phyloP scores from a whole-genome alignment of 1,140 invertebrate genomes.

The Tetranychus cinnabarinus region DNA sequence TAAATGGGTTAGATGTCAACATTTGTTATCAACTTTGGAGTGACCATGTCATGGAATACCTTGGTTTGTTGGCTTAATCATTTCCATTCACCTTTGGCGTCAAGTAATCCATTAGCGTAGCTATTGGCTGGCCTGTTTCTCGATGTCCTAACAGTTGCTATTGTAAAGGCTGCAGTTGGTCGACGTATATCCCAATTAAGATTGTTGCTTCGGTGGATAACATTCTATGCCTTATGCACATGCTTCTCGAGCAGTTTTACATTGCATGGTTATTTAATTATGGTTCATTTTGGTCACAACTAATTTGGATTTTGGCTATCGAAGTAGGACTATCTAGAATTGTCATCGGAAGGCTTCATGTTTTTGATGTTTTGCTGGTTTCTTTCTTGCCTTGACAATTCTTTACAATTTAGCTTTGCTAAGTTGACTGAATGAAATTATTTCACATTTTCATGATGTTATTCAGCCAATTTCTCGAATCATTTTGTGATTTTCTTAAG shows the following conservation, averaged over 20 bases:
- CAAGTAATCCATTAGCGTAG: conserved; percentile 58
- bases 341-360: conserved; percentile 53
- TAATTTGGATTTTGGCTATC: conserved; percentile 44
- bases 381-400: neutral
- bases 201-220: conserved; percentile 34
- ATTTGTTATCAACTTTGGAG: conserved; percentile 24
- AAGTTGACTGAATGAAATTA: neutral
- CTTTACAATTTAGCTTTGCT: neutral
- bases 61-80: conserved; percentile 47
- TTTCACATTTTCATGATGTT: too few relatives aligned
- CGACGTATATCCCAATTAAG: conserved; percentile 34
- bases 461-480: too few relatives aligned
- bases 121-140: conserved; percentile 54
- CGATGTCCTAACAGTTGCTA: conserved; percentile 53
- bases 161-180: conserved; percentile 51
- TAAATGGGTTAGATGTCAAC: neutral
- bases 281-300: conserved; percentile 23
- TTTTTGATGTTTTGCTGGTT: conserved; percentile 60
- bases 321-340: conserved; percentile 52
- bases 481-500: too few relatives aligned
- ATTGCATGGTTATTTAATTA: conserved; percentile 31
- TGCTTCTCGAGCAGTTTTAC: conserved; percentile 54
- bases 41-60: conserved; percentile 63
- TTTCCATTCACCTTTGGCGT: conserved; percentile 35
- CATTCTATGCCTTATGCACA: conserved; percentile 92